These are phyloP conservation scores for Drosophila picticornis DNA, from an alignment of 2,888 invertebrate species.

Conservation along the genomic window DNA sequence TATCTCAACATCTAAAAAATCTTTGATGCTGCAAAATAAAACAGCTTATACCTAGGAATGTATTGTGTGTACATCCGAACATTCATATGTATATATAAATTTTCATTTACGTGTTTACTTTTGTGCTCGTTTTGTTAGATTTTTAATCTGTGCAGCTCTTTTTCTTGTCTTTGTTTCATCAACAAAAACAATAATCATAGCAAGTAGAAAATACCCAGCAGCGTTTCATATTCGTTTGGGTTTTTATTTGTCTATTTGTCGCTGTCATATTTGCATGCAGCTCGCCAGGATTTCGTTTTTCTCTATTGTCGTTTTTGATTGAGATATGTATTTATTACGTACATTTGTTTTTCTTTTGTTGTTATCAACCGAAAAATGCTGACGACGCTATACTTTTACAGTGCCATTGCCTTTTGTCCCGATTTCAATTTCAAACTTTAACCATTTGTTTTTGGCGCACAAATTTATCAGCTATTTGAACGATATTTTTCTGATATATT, in stretches of 20 bases:
- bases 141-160: conserved; percentile 69
- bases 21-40: conserved; percentile 76
- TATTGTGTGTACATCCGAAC: conserved; percentile 9
- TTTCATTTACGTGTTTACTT: conserved; percentile 43
- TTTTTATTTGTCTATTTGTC: conserved; percentile 62
- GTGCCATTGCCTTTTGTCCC: conserved; percentile 68
- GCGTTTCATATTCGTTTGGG: conserved; percentile 72
- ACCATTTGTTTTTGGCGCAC: conserved; percentile 68
- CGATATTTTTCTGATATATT: conserved; percentile 42
- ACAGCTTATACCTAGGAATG: conserved; percentile 61
- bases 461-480: conserved; percentile 78
- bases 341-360: conserved; percentile 31
- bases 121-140: conserved; percentile 50
- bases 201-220: conserved; percentile 50
- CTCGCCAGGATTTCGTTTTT: conserved; percentile 33
- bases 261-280: conserved; percentile 73
- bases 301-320: conserved; percentile 73
- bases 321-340: conserved; percentile 78
- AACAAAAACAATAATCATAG: conserved; percentile 31
- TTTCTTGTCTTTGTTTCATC: conserved; percentile 72
- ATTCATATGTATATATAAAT: neutral
- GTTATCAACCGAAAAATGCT: conserved; percentile 30
- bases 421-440: conserved; percentile 79
- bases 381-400: conserved; percentile 40
- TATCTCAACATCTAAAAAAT: conserved; percentile 75